Percentiles rank a stretch among this genome's conserved stretches.
These are phyloP conservation scores for Struthidea cinerea DNA, from an alignment of 2,113 vertebrate genomes.

Conservation along the genomic window DNA sequence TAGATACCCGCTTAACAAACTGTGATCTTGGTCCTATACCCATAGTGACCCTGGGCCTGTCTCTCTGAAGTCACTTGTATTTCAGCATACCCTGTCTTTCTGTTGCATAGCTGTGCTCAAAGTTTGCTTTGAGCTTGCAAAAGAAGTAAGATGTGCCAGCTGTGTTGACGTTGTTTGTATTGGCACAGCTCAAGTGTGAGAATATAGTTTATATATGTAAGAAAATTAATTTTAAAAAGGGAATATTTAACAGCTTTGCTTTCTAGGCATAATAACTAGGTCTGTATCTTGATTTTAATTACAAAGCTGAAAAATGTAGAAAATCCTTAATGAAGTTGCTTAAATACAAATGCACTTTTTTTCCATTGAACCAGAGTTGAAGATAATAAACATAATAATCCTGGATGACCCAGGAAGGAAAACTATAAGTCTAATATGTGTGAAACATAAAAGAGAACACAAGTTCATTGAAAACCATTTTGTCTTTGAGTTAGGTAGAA, in stretches of 20 bases:
- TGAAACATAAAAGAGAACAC: neutral
- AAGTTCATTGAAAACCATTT: neutral
- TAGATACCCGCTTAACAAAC: neutral
- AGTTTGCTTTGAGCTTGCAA: neutral
- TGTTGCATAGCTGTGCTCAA: neutral
- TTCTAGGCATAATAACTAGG: neutral
- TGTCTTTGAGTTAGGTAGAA: neutral
- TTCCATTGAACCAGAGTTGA: neutral
- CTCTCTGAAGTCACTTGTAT: neutral
- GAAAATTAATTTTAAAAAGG: neutral
- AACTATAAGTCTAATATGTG: neutral
- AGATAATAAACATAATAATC: neutral
- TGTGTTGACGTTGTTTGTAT: neutral
- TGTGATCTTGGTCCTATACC: neutral
- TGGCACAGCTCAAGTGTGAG: neutral
- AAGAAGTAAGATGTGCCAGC: neutral
- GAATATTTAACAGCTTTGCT: neutral
- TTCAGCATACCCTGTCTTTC: neutral
- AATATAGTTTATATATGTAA: neutral
- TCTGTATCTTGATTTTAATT: conserved; percentile 8
- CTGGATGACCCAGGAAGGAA: neutral
- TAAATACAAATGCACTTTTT: neutral
- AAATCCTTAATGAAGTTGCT: neutral
- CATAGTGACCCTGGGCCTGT: too few relatives aligned
- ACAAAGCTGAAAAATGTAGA: neutral